Evolutionary conservation across 2,113 vertebrate genomes (phyloP), one percentile per base, ranked within the genome.

Genomic region (Pleuronectes platessa): DNA sequence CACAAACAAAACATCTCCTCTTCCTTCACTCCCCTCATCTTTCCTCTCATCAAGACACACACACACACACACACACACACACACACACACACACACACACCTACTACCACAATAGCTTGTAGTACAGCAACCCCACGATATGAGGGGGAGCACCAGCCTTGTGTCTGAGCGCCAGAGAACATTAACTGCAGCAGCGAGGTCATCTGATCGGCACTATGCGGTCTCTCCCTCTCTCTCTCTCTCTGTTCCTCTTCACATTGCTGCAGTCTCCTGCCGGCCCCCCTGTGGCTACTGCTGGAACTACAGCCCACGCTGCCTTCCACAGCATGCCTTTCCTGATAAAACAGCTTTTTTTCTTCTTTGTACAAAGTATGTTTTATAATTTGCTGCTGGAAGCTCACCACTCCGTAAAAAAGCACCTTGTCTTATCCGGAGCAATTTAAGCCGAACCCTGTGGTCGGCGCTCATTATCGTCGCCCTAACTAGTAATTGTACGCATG

Each of bases 141-240:
- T 64, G 73, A 86, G 73, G 64, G 79, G 67, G 84, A 87, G 88
- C 85, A 77, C 83, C 69, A 82, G 90, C 81, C 89, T 87, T 86
- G 91, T 89, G 89, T 92, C 72, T 88, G 91, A 90, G 77, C 65
- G 24, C 84, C 82, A 90, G 88, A 92, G 87, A 92, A 91, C 91
- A 93, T 93, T 92, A 93, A 92, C 90, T 92, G 92, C 92, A 93
- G 92, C 90, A 92, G 92, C 84, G 88, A 92, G 92, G 91, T 93
- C 92, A 92, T 93, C 92, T 91, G 91, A 92, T 92, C 88, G 68
- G 75, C 83, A 86, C 81, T 86, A 89, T 93, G 90, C 92, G 79
- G 89, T 86, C 82, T 71, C 88, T 81, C 80, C 82, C 86, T 71
- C 68, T 54, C 74, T 70, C 53, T 58, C 27, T 56, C 42, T n/a